Conservation (phyloP, 2,113 vertebrate genomes). For the Thinocorus orbignyianus region DNA sequence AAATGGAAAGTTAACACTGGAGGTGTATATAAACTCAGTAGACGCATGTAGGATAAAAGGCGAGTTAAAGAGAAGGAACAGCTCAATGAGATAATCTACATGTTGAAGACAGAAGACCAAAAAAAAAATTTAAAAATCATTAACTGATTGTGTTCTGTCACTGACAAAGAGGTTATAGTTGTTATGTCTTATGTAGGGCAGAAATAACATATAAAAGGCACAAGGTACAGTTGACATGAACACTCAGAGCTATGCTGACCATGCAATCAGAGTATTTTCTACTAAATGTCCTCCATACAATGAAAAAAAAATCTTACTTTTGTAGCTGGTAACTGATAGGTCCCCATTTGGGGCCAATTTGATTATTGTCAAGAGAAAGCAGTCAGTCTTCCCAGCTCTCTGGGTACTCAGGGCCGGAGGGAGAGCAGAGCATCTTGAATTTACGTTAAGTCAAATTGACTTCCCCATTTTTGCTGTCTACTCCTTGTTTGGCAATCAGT, state of each 20-base stretch:
- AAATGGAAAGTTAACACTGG: not conserved
- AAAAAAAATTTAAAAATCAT: not conserved
- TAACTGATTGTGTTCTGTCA: not conserved
- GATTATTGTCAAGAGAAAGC: not conserved
- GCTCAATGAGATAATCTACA: not conserved
- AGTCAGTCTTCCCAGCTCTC: not conserved
- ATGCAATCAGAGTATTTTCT: not conserved
- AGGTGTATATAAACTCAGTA: accelerated
- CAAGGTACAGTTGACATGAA: not conserved
- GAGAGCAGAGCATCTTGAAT: not conserved
- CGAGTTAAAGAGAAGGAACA: not conserved
- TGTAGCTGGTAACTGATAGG: not conserved
- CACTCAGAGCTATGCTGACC: not conserved
- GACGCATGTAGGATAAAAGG: not conserved
- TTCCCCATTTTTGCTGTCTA: not conserved
- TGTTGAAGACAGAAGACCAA: not conserved
- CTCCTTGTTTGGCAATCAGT: not conserved
- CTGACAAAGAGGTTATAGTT: not conserved
- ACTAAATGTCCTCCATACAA: not conserved
- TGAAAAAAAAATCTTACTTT: not conserved
- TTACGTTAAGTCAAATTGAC: not conserved
- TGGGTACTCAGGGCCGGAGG: not conserved
- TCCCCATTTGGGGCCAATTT: not conserved
- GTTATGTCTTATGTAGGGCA: not conserved
- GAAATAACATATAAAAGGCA: not conserved